phyloP scores from a whole-genome alignment of 2,113 vertebrate species.

The Aphyosemion australe region DNA sequence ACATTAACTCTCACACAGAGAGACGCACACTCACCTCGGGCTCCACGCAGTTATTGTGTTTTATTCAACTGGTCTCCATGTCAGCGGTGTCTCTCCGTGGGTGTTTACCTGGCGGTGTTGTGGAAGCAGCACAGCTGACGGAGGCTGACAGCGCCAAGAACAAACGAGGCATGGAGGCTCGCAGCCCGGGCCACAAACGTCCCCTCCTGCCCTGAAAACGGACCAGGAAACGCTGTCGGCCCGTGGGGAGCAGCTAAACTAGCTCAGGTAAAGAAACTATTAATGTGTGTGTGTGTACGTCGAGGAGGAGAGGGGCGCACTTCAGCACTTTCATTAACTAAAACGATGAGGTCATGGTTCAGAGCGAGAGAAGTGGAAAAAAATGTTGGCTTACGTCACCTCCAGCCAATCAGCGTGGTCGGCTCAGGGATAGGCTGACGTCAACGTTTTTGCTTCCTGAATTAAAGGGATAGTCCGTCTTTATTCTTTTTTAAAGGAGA shows the following conservation, averaged over 20 bases:
- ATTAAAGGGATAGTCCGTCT: constrained; percentile 74
- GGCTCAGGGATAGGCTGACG: constrained; percentile 83
- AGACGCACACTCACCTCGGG: constrained; percentile 62
- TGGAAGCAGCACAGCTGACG: constrained; percentile 49
- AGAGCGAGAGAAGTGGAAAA: constrained; percentile 46
- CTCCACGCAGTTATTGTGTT: constrained; percentile 47
- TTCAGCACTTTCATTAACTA: constrained; percentile 84
- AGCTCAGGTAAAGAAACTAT: constrained; percentile 34
- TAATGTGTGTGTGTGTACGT: constrained; percentile 11
- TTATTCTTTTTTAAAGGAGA: constrained; percentile 63
- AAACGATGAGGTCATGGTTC: constrained; percentile 89
- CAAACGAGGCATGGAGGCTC: constrained; percentile 33
- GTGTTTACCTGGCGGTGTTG: constrained; percentile 65
- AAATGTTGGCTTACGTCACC: constrained; percentile 86
- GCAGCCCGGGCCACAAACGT: constrained; percentile 3
- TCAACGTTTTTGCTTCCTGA: constrained; percentile 76
- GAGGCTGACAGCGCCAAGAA: constrained; percentile 62
- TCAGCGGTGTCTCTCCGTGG: constrained; percentile 46
- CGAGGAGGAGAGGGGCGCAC: constrained; percentile 70
- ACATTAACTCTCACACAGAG: not conserved
- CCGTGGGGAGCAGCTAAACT: constrained; percentile 43
- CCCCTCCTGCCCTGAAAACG: constrained; percentile 13
- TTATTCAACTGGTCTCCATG: constrained; percentile 58
- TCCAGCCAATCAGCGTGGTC: constrained; percentile 86
- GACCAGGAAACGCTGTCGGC: constrained; percentile 4